Percentiles rank a stretch among this genome's conserved stretches.
Evolutionary conservation across 2,888 invertebrate species (phyloP).

Genomic region (Cheilosia pagana): DNA sequence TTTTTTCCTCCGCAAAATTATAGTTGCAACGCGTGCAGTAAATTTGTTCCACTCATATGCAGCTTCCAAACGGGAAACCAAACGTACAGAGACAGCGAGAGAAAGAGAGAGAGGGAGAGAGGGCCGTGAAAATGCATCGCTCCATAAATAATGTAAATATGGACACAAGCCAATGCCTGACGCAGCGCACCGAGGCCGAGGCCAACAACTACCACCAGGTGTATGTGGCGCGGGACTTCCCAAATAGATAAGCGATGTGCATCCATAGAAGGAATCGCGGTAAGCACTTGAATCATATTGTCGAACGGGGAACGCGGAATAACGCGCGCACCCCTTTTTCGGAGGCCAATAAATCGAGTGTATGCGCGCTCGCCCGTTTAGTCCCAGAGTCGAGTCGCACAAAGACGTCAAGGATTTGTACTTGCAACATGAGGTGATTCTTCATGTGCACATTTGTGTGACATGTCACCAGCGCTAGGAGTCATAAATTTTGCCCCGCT

Average conservation of each 20-base stretch:
- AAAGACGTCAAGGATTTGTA: conserved; percentile 72
- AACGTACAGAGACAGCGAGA: conserved; percentile 3
- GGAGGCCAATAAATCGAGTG: conserved; percentile 68
- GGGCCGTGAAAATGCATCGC: conserved; percentile 71
- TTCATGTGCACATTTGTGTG: conserved; percentile 70
- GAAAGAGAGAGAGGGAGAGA: conserved; percentile 1
- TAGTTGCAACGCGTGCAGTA: conserved; percentile 69
- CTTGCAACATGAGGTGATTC: conserved; percentile 70
- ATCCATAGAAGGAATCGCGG: conserved; percentile 63
- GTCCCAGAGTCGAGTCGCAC: conserved; percentile 12
- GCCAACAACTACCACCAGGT: conserved; percentile 53
- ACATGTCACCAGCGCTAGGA: conserved; percentile 69
- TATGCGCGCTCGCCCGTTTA: neutral
- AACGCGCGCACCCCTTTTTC: conserved; percentile 74
- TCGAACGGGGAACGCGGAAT: conserved; percentile 72
- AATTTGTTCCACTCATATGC: conserved; percentile 67
- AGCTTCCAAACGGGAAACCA: conserved; percentile 39
- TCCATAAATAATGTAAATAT: conserved; percentile 75
- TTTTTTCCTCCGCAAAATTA: conserved; percentile 62
- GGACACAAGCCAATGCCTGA: conserved; percentile 70
- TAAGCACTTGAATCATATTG: conserved; percentile 65
- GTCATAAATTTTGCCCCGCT: conserved; percentile 59
- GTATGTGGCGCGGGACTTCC: conserved; percentile 60
- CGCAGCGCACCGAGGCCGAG: conserved; percentile 33
- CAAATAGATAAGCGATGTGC: conserved; percentile 73